Conservation (phyloP, 2,113 vertebrate species). For the Campylomormyrus tamandua region DNA sequence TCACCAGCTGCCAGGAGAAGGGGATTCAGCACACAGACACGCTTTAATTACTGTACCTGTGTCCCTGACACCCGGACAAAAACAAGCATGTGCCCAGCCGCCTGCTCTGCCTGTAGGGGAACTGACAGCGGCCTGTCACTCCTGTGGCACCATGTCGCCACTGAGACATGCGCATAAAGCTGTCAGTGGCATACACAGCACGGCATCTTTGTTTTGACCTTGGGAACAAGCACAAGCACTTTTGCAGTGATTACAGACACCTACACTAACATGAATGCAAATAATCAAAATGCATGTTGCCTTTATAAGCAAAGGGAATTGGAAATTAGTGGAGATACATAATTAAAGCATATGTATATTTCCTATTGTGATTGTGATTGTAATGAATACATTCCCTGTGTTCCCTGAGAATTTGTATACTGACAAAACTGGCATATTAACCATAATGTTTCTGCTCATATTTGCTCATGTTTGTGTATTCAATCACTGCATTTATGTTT, state of each 20-base stretch:
- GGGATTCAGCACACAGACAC: constrained; percentile 74
- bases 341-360: neutral
- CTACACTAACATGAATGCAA: neutral
- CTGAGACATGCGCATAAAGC: neutral
- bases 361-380: neutral
- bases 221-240: constrained; percentile 2
- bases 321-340: neutral
- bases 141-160: neutral
- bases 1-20: constrained; percentile 81
- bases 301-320: neutral
- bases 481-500: constrained; percentile 12
- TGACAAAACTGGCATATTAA: neutral
- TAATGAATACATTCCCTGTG: neutral
- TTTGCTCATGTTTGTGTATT: constrained; percentile 8
- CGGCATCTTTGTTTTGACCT: constrained; percentile 9
- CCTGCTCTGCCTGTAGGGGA: neutral
- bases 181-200: neutral
- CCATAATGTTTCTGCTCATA: neutral
- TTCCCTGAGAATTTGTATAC: neutral
- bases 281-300: neutral
- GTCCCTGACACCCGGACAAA: constrained; percentile 65
- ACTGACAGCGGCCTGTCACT: neutral
- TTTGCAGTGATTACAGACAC: neutral
- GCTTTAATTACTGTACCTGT: constrained; percentile 81
- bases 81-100: constrained; percentile 60